phyloP scores from a whole-genome alignment of 1,140 invertebrate species.

The Euura lappo region DNA sequence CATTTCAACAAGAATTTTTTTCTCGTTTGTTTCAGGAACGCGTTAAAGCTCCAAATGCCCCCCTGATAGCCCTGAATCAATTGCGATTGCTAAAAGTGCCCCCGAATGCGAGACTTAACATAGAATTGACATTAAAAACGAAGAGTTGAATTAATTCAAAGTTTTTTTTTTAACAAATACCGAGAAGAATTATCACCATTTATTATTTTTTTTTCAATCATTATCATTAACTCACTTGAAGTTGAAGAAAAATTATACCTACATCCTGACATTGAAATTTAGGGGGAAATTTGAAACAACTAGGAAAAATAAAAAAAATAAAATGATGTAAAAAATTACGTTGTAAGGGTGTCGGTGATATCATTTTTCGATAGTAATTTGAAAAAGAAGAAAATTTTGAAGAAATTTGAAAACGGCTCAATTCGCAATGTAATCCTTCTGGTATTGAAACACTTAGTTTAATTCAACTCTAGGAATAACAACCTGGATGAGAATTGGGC shows the following conservation, averaged over 20 bases:
- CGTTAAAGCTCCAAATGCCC: constrained; percentile 51
- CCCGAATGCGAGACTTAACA: constrained; percentile 5
- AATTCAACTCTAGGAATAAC: not conserved
- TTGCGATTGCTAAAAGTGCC: constrained; percentile 37
- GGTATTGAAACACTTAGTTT: not conserved
- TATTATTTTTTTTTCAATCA: no score
- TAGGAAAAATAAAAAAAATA: not conserved
- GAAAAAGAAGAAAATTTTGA: not conserved
- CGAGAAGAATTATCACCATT: no score
- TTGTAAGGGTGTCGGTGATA: not conserved
- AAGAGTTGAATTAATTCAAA: not conserved
- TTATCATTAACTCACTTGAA: no score
- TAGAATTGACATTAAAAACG: not conserved
- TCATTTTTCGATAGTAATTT: not conserved
- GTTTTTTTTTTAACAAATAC: not conserved
- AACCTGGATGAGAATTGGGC: constrained; percentile 1
- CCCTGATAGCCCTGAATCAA: constrained; percentile 48
- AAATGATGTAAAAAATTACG: not conserved
- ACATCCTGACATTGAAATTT: not conserved
- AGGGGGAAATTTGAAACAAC: not conserved
- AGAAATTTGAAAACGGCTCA: not conserved
- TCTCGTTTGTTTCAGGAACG: constrained; percentile 51
- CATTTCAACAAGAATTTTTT: constrained; percentile 23
- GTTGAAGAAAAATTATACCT: no score
- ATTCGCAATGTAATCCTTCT: not conserved